These are phyloP conservation scores for Ormyrus pomaceus DNA, from an alignment of 2,888 invertebrate species.

Conservation along the genomic window DNA sequence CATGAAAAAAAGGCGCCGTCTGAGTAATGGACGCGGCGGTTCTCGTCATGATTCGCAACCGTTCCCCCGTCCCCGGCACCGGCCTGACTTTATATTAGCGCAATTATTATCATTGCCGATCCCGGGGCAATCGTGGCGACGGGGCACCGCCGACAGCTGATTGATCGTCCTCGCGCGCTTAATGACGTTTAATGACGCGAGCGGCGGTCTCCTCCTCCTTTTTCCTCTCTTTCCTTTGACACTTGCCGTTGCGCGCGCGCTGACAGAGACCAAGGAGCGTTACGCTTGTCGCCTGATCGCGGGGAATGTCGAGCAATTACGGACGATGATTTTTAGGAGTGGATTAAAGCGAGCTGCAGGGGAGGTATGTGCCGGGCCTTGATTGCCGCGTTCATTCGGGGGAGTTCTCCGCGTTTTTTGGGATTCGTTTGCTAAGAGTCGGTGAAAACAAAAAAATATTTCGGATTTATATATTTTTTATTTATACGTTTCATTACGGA, in stretches of 20 bases:
- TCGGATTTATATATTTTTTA: no score
- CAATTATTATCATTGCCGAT: slow-evolving; percentile 43
- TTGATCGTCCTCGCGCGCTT: slow-evolving; percentile 38
- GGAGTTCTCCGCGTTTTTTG: no score
- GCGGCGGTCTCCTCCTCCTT: background rate
- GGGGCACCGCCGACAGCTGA: slow-evolving; percentile 44
- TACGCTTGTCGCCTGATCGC: background rate
- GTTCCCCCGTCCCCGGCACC: slow-evolving; percentile 3
- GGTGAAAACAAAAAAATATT: no score
- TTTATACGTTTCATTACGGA: no score
- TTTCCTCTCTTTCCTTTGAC: no score
- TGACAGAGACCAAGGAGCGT: no score
- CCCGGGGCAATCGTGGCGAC: slow-evolving; percentile 20
- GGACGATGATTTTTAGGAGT: no score
- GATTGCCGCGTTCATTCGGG: no score
- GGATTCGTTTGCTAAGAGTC: no score
- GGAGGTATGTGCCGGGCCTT: no score
- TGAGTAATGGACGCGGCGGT: slow-evolving; percentile 33
- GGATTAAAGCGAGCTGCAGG: no score
- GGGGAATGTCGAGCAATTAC: background rate
- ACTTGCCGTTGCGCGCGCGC: background rate
- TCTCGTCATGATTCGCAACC: slow-evolving; percentile 37
- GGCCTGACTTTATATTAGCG: slow-evolving; percentile 45
- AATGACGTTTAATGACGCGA: slow-evolving; percentile 47
- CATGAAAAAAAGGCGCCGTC: background rate